A percentile compares a stretch with the other conserved stretches of the same genome.
Evolutionary conservation across 2,797 vertebrate species (phyloP).

Genomic region (Anguilla marmorata): DNA sequence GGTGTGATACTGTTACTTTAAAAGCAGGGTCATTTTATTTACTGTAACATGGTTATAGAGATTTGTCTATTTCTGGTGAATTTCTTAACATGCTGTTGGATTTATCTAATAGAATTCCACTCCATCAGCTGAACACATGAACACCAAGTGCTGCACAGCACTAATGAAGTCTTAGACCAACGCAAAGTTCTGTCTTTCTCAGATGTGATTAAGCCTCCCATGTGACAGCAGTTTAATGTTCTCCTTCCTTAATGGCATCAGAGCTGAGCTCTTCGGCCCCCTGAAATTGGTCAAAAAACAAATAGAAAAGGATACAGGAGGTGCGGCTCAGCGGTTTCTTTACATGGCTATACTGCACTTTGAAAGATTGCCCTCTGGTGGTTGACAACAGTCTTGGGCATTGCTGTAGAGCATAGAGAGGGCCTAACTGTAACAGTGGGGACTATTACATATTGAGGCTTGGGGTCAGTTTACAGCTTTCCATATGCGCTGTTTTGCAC

Average conservation of each 20-base stretch:
- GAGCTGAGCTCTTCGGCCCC: background rate
- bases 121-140: background rate
- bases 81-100: background rate
- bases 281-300: background rate
- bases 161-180: constrained; percentile 12
- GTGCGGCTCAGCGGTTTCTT: background rate
- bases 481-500: background rate
- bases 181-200: background rate
- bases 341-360: constrained; percentile 30
- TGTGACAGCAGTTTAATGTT: background rate
- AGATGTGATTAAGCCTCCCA: background rate
- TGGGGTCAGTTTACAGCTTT: background rate
- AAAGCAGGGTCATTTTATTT: background rate
- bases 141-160: background rate
- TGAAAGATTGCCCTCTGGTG: constrained; percentile 63
- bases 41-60: background rate
- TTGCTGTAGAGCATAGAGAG: background rate
- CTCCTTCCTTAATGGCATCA: background rate
- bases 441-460: background rate
- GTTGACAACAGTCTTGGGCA: constrained; percentile 34
- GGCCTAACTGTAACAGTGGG: background rate
- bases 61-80: background rate
- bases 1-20: background rate
- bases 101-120: background rate
- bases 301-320: background rate